Percentiles rank a stretch among this genome's conserved stretches.
phyloP scores from a whole-genome alignment of 2,888 invertebrate species.

The Lissonota sp. region DNA sequence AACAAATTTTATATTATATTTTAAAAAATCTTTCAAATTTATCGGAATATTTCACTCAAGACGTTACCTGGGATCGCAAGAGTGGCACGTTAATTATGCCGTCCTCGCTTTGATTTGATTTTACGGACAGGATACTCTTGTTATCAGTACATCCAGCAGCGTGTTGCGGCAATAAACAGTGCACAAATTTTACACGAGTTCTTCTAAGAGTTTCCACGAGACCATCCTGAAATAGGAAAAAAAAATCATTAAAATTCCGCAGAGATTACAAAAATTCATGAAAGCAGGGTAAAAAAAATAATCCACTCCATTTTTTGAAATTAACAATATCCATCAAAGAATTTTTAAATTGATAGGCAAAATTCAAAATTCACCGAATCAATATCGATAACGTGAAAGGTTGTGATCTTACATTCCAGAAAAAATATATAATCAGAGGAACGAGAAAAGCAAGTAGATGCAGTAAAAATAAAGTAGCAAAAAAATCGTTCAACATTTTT shows the following conservation, averaged over 20 bases:
- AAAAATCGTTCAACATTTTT: constrained; percentile 32
- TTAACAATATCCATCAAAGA: too few species aligned
- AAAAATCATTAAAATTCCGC: too few species aligned
- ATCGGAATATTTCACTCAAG: constrained; percentile 34
- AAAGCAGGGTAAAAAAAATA: too few species aligned
- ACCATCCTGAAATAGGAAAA: constrained; percentile 88
- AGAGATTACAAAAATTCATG: too few species aligned
- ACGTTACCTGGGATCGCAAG: constrained; percentile 91
- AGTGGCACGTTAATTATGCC: constrained; percentile 92
- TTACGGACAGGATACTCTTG: constrained; percentile 84
- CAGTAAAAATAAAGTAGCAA: constrained; percentile 27
- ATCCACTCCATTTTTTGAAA: too few species aligned
- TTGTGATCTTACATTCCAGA: constrained; percentile 23
- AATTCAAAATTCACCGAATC: too few species aligned
- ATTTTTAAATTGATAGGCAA: too few species aligned
- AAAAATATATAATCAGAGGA: constrained; percentile 23
- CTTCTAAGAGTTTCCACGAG: constrained; percentile 95
- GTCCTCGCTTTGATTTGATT: constrained; percentile 84
- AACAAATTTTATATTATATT: constrained; percentile 27
- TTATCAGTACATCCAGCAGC: constrained; percentile 88
- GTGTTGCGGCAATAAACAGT: constrained; percentile 93
- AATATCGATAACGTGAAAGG: too few species aligned
- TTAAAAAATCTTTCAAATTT: not conserved
- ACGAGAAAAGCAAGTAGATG: constrained; percentile 45
- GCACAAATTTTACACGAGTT: constrained; percentile 94